Base-by-base conservation (phyloP, 2,888 invertebrate genomes). In the Proisotoma minuta region DNA sequence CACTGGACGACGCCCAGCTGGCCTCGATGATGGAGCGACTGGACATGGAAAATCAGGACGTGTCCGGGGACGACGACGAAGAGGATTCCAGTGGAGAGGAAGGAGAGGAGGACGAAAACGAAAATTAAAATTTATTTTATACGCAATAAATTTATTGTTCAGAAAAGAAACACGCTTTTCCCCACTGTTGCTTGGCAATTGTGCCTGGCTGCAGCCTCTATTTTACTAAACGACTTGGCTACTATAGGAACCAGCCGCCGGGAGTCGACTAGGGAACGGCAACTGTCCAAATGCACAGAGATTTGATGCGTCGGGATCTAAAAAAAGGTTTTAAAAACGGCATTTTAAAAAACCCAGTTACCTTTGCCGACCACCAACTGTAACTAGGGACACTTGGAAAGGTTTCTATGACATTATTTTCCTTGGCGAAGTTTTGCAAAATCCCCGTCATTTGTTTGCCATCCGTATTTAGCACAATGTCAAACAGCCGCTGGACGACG, bases 1-100 rank as follows among this genome's bases (percentile, higher is more conserved):
- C 98, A 59, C 88, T 92, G 20, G 99, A 99, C 79, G 99, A 99
- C 79, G 93, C 93, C 1, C 98, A 98, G 78, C 81, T 97, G 74
- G 89, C 91, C 57, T 83, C 91, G 76, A 92, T 95, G 79, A 87
- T 97, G 87, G 94, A 96, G 81, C 84, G 88, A 70, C 88, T 95
- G 15, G 96, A 96, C 78, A 86, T 89, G 51, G 94, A 94, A 79
- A 97, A 97, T 79, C 88, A 90, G 0, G 96, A 97, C 80, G 90
- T 94, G 12, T 91, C 88, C 62, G 95, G 94, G 15, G 91, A 91
- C 77, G 90, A 90, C 72, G 89, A 89, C 12, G 90, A 90, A 74
- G 90, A 90, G 69, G 65, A 66, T 22, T 68, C 66, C 22, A 68
- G 65, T 4, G 63, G 65, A 40, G 67, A 62, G 27, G 65, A 60